Evolutionary conservation across 1,140 invertebrate genomes (phyloP).

Genomic region (Condylostylus longicornis): DNA sequence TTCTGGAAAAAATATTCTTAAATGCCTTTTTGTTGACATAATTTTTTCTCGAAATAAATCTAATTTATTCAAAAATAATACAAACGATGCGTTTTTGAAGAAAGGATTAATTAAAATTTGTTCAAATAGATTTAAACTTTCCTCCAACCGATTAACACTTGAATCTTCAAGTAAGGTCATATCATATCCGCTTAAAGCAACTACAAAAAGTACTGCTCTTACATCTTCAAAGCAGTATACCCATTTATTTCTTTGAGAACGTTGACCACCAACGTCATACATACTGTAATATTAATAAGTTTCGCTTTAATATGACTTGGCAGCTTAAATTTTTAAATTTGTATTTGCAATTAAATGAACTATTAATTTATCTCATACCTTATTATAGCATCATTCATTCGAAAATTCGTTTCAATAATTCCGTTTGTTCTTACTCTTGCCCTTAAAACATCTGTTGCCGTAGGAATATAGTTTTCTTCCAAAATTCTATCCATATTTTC

Average conservation of each 20-base stretch:
- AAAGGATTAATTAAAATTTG: conserved; percentile 51
- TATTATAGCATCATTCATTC: conserved; percentile 49
- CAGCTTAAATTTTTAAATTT: neutral
- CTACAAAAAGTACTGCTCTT: conserved; percentile 47
- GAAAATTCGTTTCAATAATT: conserved; percentile 62
- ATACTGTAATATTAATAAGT: conserved; percentile 31
- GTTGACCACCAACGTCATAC: conserved; percentile 54
- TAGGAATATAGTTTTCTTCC: conserved; percentile 50
- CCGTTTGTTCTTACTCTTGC: conserved; percentile 60
- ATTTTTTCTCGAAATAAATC: conserved; percentile 54
- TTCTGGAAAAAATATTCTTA: conserved; percentile 43
- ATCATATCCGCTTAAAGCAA: conserved; percentile 50
- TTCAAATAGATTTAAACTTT: conserved; percentile 46
- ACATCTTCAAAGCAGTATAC: conserved; percentile 59
- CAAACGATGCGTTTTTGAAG: conserved; percentile 45
- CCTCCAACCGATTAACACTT: conserved; percentile 45
- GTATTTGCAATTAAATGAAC: neutral
- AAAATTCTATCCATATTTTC: conserved; percentile 52
- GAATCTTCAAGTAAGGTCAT: conserved; percentile 51
- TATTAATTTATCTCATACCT: conserved; percentile 23
- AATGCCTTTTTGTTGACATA: conserved; percentile 43
- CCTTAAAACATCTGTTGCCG: conserved; percentile 52
- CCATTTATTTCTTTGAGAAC: conserved; percentile 60
- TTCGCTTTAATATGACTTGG: neutral
- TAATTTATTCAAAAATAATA: conserved; percentile 56